Base-by-base conservation (phyloP, 2,113 vertebrate genomes). In the Xiphophorus couchianus region DNA sequence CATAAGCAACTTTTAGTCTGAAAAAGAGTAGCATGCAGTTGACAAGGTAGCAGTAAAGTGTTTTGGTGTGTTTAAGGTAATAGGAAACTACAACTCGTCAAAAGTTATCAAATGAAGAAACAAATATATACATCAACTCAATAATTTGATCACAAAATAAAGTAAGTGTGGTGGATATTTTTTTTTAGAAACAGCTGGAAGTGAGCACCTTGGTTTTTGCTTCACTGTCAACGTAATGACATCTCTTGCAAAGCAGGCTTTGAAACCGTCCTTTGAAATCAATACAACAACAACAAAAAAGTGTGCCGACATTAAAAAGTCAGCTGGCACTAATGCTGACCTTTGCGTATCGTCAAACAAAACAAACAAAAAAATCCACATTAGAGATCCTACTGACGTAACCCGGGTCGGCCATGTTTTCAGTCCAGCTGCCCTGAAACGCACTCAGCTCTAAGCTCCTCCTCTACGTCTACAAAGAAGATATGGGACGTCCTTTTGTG, bases 261-360 rank as follows among this genome's bases (percentile, higher is more conserved):
- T 10, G 31, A 14, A 76, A 76, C 22, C 5, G 54, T 78, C 60
- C 64, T 77, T 33, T 83, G 54, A 68, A 81, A 69, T 86, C 75
- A 80, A 54, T 58, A 66, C 68, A 67, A 63, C 62, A 62, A 63
- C 60, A 70, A 31, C 76, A 66, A 71, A 70, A 58, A 58, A 5
- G 51, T 9, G 48, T 17, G 81, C 72, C 82, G 77, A 88, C 58
- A 63, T 75, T 9, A 65, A 76, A 69, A 76, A 64, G 80, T 72
- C 84, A 79, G 74, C 28, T 2, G 72, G 83, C 48, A 77, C 62
- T 0, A 27, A 51, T 48, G 85, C 73, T 88, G 79, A 86, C 39
- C 69, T 89, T 82, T 86, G 78, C 73, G n/a, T n/a, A n/a, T n/a
- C n/a, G n/a, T n/a, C 60, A 60, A 42, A 76, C 30, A 63, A 63